These are phyloP conservation scores for Cyclophora albipunctata DNA, from an alignment of 2,888 invertebrate species.

Conservation along the genomic window DNA sequence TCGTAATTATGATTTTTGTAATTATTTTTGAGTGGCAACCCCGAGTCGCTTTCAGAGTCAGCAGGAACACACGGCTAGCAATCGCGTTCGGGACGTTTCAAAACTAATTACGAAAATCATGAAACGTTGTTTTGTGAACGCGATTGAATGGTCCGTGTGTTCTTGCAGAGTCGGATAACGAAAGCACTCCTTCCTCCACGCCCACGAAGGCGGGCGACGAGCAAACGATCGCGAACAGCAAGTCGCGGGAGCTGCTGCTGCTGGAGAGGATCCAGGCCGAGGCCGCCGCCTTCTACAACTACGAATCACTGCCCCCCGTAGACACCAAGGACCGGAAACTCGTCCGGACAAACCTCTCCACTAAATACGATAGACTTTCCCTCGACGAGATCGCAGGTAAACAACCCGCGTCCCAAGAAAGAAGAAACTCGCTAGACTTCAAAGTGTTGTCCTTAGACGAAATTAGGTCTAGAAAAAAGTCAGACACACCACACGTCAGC, in stretches of 20 bases:
- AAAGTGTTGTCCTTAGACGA: slow-evolving; percentile 71
- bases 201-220: slow-evolving; percentile 67
- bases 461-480: slow-evolving; percentile 59
- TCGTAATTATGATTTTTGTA: slow-evolving; percentile 73
- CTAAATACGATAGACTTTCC: slow-evolving; percentile 65
- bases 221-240: slow-evolving; percentile 53
- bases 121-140: slow-evolving; percentile 19
- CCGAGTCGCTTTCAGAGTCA: slow-evolving; percentile 55
- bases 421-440: slow-evolving; percentile 51
- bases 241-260: slow-evolving; percentile 81
- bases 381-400: slow-evolving; percentile 68
- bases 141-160: slow-evolving; percentile 69
- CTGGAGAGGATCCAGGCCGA: slow-evolving; percentile 82
- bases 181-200: slow-evolving; percentile 79
- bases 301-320: slow-evolving; percentile 56
- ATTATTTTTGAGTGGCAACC: slow-evolving; percentile 69
- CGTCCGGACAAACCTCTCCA: slow-evolving; percentile 38
- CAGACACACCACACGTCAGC: slow-evolving; percentile 28
- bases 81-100: slow-evolving; percentile 52
- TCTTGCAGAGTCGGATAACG: slow-evolving; percentile 87
- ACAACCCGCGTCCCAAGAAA: slow-evolving; percentile 25
- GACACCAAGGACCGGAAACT: slow-evolving; percentile 38
- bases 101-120: slow-evolving; percentile 74
- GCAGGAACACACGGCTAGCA: slow-evolving; percentile 60
- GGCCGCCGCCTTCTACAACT: slow-evolving; percentile 82